These are phyloP conservation scores for Lypha dubia DNA, from an alignment of 2,888 invertebrate species.

Conservation along the genomic window DNA sequence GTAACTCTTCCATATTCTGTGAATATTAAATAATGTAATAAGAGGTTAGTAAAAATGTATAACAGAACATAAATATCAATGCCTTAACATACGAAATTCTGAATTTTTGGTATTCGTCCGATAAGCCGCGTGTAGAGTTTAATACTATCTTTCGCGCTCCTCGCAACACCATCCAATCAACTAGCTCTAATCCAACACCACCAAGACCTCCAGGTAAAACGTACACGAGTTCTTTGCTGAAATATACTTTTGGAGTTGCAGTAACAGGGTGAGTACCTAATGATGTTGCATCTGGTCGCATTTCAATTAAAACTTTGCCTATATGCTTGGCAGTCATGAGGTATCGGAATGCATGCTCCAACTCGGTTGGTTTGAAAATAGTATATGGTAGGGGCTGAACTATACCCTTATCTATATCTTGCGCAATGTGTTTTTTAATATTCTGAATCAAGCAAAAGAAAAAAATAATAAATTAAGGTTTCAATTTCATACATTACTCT, in stretches of 20 bases:
- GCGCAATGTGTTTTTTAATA: slow-evolving; percentile 85
- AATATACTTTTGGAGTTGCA: slow-evolving; percentile 79
- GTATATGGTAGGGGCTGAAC: slow-evolving; percentile 88
- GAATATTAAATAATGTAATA: neutral
- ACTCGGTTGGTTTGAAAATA: slow-evolving; percentile 86
- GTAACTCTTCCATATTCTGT: slow-evolving; percentile 88
- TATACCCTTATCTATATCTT: slow-evolving; percentile 87
- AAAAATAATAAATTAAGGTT: slow-evolving; percentile 81
- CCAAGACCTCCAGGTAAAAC: slow-evolving; percentile 92
- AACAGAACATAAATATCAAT: neutral
- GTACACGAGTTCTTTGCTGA: slow-evolving; percentile 83
- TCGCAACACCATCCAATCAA: slow-evolving; percentile 92
- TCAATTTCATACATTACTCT: neutral
- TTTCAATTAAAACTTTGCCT: slow-evolving; percentile 87
- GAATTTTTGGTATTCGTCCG: slow-evolving; percentile 91
- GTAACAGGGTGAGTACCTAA: slow-evolving; percentile 78
- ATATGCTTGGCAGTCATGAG: slow-evolving; percentile 90
- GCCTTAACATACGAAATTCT: slow-evolving; percentile 86
- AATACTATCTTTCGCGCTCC: slow-evolving; percentile 91
- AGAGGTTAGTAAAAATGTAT: neutral
- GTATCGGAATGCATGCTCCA: slow-evolving; percentile 89
- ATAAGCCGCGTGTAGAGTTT: slow-evolving; percentile 91
- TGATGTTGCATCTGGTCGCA: slow-evolving; percentile 77
- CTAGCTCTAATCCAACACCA: slow-evolving; percentile 95
- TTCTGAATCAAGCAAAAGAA: slow-evolving; percentile 73